A percentile compares a stretch with the other conserved stretches of the same genome.
Conservation (phyloP, 37 sponge, comb jelly and placozoan species). For the Dysidea cf. avara region DNA sequence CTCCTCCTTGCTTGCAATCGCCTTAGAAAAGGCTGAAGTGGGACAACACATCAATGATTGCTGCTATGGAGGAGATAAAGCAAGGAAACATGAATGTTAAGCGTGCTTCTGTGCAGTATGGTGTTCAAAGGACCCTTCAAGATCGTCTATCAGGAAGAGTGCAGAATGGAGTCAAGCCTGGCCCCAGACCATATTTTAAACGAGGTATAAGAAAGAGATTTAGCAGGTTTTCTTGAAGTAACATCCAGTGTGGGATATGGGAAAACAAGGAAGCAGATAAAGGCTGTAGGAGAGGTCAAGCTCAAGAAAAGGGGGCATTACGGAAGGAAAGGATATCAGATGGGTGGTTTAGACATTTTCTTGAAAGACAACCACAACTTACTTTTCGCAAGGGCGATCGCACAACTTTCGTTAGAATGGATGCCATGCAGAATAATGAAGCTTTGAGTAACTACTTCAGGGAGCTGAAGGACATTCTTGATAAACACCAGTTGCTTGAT, state of each 20-base stretch:
- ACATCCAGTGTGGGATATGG: neutral
- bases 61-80: constrained; percentile 8
- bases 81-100: neutral
- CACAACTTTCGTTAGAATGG: too few relatives aligned
- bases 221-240: neutral
- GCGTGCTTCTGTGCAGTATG: too few relatives aligned
- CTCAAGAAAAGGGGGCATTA: neutral
- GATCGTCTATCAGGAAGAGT: constrained; percentile 5
- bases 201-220: neutral
- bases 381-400: constrained; percentile 1
- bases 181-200: neutral
- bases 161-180: constrained; percentile 1
- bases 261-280: neutral
- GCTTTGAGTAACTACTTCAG: too few relatives aligned
- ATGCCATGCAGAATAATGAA: too few relatives aligned
- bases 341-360: constrained; percentile 7
- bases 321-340: neutral
- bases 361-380: constrained; percentile 3
- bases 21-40: too few relatives aligned
- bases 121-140: constrained; percentile 5
- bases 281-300: neutral
- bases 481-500: too few relatives aligned
- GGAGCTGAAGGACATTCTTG: too few relatives aligned
- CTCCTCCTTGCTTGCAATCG: too few relatives aligned
- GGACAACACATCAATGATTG: constrained; percentile 11